These are phyloP conservation scores for Carettochelys insculpta DNA, from an alignment of 2,113 vertebrate species.

Conservation along the genomic window DNA sequence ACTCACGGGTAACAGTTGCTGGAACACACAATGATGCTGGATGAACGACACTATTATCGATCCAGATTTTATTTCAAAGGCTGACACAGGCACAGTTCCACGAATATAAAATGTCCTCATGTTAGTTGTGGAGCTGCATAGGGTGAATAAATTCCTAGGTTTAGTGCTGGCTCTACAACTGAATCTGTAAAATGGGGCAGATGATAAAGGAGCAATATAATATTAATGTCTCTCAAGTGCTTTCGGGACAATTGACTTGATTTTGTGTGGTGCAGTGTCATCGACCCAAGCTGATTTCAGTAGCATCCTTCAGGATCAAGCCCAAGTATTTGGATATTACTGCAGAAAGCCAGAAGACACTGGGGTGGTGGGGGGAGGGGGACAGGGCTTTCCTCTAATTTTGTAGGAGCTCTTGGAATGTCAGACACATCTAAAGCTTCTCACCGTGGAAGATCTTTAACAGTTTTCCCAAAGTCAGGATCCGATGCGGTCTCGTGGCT, in stretches of 20 bases:
- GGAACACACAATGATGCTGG: background rate
- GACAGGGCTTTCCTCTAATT: fast-evolving
- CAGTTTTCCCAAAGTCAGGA: conserved; percentile 89
- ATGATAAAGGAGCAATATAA: background rate
- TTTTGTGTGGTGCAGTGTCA: background rate
- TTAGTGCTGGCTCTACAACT: background rate
- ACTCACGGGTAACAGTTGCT: background rate
- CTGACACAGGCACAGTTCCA: background rate
- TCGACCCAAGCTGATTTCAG: background rate
- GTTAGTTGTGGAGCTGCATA: background rate
- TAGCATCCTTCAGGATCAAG: fast-evolving
- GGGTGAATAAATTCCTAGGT: background rate
- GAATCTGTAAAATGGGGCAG: fast-evolving
- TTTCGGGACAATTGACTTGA: too few species aligned
- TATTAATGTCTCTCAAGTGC: background rate
- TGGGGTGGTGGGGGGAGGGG: too few species aligned
- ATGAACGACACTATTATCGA: background rate
- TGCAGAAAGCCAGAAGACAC: background rate
- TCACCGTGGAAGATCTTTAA: conserved; percentile 93
- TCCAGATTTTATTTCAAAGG: background rate
- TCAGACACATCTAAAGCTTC: fast-evolving
- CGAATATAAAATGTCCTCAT: background rate
- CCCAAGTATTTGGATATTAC: background rate
- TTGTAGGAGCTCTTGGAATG: background rate
- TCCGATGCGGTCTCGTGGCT: conserved; percentile 75